A percentile compares a stretch with the other conserved stretches of the same genome.
Evolutionary conservation across 2,797 vertebrate genomes (phyloP).

Genomic region (Cygnus olor): DNA sequence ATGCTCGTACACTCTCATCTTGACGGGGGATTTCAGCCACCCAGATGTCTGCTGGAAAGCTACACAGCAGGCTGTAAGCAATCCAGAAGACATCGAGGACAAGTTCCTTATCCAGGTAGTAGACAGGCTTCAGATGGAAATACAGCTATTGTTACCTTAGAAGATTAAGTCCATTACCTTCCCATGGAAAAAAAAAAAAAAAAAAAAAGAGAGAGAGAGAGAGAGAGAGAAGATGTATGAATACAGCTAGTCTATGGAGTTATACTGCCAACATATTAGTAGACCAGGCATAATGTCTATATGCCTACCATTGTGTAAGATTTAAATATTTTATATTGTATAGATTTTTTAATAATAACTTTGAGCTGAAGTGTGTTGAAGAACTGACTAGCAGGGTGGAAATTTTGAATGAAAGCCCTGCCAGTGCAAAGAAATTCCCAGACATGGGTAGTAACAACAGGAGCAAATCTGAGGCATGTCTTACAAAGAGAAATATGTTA

Average conservation of each 20-base stretch:
- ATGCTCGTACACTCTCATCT: too few species aligned
- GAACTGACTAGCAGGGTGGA: background rate
- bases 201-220: too few species aligned
- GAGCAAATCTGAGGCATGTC: background rate
- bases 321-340: background rate
- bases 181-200: background rate
- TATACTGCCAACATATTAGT: background rate
- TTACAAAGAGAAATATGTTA: background rate
- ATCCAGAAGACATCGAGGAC: too few species aligned
- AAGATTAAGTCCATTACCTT: background rate
- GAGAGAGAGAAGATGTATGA: background rate
- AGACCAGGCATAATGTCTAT: background rate
- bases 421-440: background rate
- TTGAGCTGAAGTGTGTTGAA: background rate
- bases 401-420: background rate
- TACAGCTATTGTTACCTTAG: background rate
- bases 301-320: background rate
- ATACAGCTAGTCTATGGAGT: background rate
- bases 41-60: too few species aligned
- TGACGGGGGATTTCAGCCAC: too few species aligned
- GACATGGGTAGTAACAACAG: background rate
- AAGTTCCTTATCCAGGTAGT: too few species aligned
- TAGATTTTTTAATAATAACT: background rate
- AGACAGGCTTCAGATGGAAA: background rate
- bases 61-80: too few species aligned